phyloP scores from a whole-genome alignment of 2,797 vertebrate species.

The Vespertilio murinus region DNA sequence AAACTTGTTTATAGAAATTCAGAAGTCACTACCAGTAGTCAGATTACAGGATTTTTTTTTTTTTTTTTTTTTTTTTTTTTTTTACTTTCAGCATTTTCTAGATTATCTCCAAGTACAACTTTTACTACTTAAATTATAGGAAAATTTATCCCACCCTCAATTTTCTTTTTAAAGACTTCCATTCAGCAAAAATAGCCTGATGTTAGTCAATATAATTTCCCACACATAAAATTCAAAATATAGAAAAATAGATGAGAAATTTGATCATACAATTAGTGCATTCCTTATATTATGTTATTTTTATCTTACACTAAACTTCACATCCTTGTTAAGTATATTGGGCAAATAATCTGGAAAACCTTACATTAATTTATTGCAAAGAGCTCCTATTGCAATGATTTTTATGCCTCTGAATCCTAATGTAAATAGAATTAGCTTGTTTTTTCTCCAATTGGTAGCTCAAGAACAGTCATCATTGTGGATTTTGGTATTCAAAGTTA shows the following conservation, averaged over 20 bases:
- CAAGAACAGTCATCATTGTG: neutral
- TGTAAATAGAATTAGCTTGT: neutral
- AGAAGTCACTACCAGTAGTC: neutral
- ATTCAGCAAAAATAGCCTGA: slow-evolving; percentile 4
- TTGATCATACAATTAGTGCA: neutral
- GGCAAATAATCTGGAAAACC: slow-evolving; percentile 3
- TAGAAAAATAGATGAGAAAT: neutral
- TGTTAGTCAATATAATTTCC: neutral
- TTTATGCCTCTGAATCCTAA: neutral
- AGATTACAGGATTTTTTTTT: neutral
- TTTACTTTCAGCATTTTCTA: neutral
- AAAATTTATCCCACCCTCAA: neutral
- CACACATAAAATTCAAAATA: neutral
- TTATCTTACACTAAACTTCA: neutral
- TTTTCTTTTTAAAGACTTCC: slow-evolving; percentile 22
- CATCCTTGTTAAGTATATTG: neutral
- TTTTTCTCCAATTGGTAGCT: neutral
- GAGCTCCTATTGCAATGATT: neutral
- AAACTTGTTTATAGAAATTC: neutral
- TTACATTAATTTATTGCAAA: neutral
- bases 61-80: neutral
- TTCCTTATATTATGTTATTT: neutral
- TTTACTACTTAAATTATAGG: slow-evolving; percentile 28
- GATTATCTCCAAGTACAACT: neutral
- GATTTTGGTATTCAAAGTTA: neutral